Base-by-base conservation (phyloP, 2,797 vertebrate genomes). In the Tapera naevia region DNA sequence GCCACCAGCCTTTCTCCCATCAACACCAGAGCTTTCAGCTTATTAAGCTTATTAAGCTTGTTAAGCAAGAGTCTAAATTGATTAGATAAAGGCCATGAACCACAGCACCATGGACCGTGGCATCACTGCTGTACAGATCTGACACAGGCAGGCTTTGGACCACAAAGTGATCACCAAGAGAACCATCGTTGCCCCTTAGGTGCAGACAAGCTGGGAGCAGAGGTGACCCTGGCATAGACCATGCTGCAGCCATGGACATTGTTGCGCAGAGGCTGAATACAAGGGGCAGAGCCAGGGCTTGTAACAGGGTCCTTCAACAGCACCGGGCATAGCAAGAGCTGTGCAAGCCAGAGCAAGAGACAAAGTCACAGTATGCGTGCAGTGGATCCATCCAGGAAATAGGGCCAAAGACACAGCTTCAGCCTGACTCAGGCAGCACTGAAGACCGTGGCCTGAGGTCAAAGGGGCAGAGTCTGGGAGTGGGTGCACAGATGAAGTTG, bases 201-300 rank as follows among this genome's bases (percentile, higher is more conserved):
- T 25, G 21, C 33, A 58, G 9, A 37, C 23, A 78, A 53, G 27
- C 16, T 2, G 2, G 21, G 12, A 66, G 7, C 30, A 50, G n/a
- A 80, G 17, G 14, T 16, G 7, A 64, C 17, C 5, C 8, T 18
- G 28, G 13, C 25, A 27, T 5, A 41, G 19, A 37, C 10, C 41
- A n/a, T n/a, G 4, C 10, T 5, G 4, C 45, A 35, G 6, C 18
- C 18, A 15, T 0, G 1, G n/a, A 28, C 12, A 22, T 51, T 23
- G 7, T 37, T 13, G 8, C n/a, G 54, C 10, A 5, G 41, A 24
- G 4, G 5, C 19, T 75, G 32, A 80, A 51, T 41, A 56, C 13
- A 28, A 13, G 0, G 4, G 7, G 6, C n/a, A 66, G 37, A 75
- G 27, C 7, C 8, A 62, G n/a, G 16, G 14, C 25, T 46, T 10